phyloP scores from a whole-genome alignment of 2,113 vertebrate species.

The Hymenochirus boettgeri region DNA sequence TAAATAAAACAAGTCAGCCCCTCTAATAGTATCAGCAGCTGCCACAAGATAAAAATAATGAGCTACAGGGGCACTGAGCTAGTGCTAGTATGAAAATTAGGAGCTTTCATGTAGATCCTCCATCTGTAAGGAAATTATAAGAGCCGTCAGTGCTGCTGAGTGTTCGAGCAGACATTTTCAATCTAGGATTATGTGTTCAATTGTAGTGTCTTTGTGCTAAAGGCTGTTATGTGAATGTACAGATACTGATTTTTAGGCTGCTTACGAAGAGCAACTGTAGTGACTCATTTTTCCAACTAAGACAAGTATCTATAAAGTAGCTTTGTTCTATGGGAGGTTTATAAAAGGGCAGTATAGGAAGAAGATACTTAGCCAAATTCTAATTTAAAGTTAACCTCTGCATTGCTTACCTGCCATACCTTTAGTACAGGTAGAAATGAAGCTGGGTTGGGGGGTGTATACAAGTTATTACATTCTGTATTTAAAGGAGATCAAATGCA shows the following conservation, averaged over 20 bases:
- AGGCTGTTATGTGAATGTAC: slow-evolving; percentile 37
- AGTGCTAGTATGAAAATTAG: slow-evolving; percentile 51
- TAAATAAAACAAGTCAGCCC: slow-evolving; percentile 60
- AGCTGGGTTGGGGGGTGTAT: no score
- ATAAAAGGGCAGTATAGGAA: no score
- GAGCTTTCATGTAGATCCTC: slow-evolving; percentile 45
- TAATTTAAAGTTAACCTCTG: no score
- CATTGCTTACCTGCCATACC: no score
- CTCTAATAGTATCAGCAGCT: slow-evolving; percentile 57
- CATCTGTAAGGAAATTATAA: slow-evolving; percentile 40
- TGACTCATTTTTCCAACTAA: slow-evolving; percentile 17
- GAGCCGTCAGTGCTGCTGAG: slow-evolving; percentile 30
- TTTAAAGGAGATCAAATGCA: no score
- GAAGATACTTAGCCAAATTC: no score
- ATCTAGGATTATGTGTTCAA: slow-evolving; percentile 35
- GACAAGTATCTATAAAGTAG: no score
- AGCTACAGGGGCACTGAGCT: slow-evolving; percentile 49
- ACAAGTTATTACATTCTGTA: no score
- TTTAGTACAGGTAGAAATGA: no score
- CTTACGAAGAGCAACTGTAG: slow-evolving; percentile 21
- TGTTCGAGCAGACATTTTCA: slow-evolving; percentile 30
- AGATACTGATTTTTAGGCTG: slow-evolving; percentile 26
- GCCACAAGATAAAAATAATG: slow-evolving; percentile 60
- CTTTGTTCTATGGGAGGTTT: no score
- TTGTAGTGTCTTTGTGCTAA: slow-evolving; percentile 40